Base-by-base conservation (phyloP, 2,113 vertebrate species). In the Labeo rohita region DNA sequence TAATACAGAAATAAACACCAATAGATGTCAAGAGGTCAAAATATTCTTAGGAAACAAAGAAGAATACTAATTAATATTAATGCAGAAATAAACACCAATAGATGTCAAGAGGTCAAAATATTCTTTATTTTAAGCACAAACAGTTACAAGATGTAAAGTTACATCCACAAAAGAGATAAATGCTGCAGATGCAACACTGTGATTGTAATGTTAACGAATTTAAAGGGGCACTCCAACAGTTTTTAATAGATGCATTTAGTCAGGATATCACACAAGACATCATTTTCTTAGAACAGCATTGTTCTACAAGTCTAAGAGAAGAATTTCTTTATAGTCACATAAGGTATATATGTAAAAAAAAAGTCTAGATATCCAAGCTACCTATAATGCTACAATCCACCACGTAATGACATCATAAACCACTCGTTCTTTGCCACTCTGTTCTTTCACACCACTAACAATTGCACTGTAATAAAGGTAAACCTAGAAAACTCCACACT, bases 81-180 rank as follows among this genome's bases (percentile, higher is more conserved):
- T 39, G 4, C 39, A 39, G 23, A 16, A 84, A 45, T 18, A 56
- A 50, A 84, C 12, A 65, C 50, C 34, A 13, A 47, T 1, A 28
- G 2, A 75, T 76, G 72, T 66, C 76, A 65, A 39, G 49, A 16
- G 36, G 74, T 63, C 73, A 75, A 68, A 18, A 6, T 23, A 77
- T 36, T 66, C 10, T 85, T 85, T 78, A 85, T 85, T 85, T 85
- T 8, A 66, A 85, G 74, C 52, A 68, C 59, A 85, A 11, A 76
- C n/a, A 49, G 43, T 83, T n/a, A 73, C 15, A 77, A 43, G 49
- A 54, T 39, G 9, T 23, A 16, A 18, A 65, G 28, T 54, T n/a
- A 43, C 28, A 52, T 56, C 21, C 4, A 50, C 28, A 66, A 47
- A 28, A 28, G 10, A 10, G 66, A 59, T n/a, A 28, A 15, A 85